Conservation (phyloP, 2,888 invertebrate species). For the Helobdella robusta region DNA sequence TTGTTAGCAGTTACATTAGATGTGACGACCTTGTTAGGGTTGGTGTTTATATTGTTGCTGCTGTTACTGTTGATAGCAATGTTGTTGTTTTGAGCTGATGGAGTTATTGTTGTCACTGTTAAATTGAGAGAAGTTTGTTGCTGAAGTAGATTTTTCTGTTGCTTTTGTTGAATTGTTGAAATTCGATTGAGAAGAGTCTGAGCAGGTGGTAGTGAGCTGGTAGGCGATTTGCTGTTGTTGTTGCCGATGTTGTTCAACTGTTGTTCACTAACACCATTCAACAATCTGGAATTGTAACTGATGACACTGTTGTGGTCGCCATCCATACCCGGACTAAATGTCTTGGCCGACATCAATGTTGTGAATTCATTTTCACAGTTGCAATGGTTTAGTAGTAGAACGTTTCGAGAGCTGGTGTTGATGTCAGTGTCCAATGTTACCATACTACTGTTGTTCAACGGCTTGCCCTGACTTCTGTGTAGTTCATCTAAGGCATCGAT, state of each 20-base stretch:
- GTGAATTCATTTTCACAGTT: too few relatives aligned
- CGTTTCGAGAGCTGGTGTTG: not conserved
- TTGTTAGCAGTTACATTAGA: too few relatives aligned
- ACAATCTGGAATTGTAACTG: constrained; percentile 1
- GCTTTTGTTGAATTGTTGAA: not conserved
- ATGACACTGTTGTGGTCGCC: not conserved
- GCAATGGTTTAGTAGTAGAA: too few relatives aligned
- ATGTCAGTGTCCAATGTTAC: too few relatives aligned
- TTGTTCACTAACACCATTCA: constrained; percentile 6
- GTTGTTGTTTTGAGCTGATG: not conserved
- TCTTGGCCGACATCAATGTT: too few relatives aligned
- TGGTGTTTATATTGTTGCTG: too few relatives aligned
- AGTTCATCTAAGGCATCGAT: constrained; percentile 74
- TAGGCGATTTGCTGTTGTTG: not conserved
- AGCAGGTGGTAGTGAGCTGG: constrained; percentile 12
- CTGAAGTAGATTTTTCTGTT: not conserved
- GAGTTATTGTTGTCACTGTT: not conserved
- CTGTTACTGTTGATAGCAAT: not conserved
- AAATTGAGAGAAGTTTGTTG: too few relatives aligned
- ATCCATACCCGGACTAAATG: too few relatives aligned
- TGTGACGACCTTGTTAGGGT: not conserved
- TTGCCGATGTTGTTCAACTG: constrained; percentile 1
- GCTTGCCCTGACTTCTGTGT: constrained; percentile 38
- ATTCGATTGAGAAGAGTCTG: constrained; percentile 20
- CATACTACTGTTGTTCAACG: constrained; percentile 6